phyloP scores from a whole-genome alignment of 2,797 vertebrate species.

The Neosilurus hyrtlii region DNA sequence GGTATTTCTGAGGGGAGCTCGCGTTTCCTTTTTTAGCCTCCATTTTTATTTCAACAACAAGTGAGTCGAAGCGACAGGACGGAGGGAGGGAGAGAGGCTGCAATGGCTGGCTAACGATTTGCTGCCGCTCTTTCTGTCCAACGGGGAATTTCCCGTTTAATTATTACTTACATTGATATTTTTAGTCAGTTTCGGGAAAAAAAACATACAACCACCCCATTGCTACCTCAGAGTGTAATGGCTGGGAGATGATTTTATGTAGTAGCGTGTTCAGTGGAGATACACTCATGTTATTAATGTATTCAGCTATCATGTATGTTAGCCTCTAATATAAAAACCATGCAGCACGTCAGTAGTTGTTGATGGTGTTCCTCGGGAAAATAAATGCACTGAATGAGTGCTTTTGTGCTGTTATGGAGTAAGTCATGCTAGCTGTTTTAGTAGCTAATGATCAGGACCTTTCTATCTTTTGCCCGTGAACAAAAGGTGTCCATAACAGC shows the following conservation, averaged over 20 bases:
- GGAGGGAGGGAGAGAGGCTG: constrained; percentile 47
- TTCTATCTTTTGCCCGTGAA: constrained; percentile 44
- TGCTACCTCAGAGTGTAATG: neutral
- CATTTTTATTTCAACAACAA: constrained; percentile 71
- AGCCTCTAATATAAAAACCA: neutral
- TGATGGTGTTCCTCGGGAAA: neutral
- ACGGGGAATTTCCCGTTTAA: constrained; percentile 45
- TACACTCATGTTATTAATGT: no score
- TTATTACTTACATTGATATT: constrained; percentile 24
- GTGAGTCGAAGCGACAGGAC: constrained; percentile 57
- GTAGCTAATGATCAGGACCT: constrained; percentile 38
- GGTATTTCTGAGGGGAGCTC: constrained; percentile 75
- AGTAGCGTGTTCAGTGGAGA: neutral
- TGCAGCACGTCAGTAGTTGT: neutral
- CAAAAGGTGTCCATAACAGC: constrained; percentile 58
- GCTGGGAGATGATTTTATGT: neutral
- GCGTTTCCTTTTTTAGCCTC: constrained; percentile 79
- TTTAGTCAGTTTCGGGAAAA: constrained; percentile 2
- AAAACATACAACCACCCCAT: neutral
- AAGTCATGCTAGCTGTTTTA: constrained; percentile 12
- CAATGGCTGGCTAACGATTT: constrained; percentile 43
- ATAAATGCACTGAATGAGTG: neutral
- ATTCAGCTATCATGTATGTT: neutral
- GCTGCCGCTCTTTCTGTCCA: constrained; percentile 20
- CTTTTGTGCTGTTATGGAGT: neutral